Conservation (phyloP, 2,888 invertebrate species). For the Dromius quadrimaculatus region DNA sequence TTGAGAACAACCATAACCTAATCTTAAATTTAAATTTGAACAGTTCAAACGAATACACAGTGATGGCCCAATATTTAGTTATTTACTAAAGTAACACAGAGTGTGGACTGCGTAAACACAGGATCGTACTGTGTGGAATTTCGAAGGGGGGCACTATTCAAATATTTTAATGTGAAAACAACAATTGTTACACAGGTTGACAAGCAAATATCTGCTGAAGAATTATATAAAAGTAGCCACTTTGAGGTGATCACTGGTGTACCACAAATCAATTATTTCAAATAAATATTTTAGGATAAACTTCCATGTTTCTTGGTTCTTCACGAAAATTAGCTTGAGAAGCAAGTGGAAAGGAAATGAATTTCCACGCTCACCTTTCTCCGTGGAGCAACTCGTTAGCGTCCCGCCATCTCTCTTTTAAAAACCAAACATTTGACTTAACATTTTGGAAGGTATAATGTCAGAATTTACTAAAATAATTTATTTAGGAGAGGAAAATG, state of each 20-base stretch:
- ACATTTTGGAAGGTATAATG: conserved; percentile 65
- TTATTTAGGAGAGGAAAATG: conserved; percentile 67
- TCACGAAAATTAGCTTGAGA: too few relatives aligned
- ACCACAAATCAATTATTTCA: too few relatives aligned
- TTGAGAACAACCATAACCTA: conserved; percentile 65
- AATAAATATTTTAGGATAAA: too few relatives aligned
- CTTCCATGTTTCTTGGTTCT: too few relatives aligned
- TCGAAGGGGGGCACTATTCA: conserved; percentile 38
- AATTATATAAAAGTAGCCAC: neutral
- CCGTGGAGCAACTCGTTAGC: conserved; percentile 18
- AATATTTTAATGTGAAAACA: conserved; percentile 43
- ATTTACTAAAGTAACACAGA: conserved; percentile 66
- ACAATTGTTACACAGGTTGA: conserved; percentile 31
- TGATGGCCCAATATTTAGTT: conserved; percentile 68
- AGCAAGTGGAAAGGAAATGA: too few relatives aligned
- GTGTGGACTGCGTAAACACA: conserved; percentile 67
- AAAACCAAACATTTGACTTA: conserved; percentile 65
- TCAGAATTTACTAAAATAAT: conserved; percentile 68
- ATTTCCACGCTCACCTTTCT: too few relatives aligned
- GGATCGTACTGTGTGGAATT: conserved; percentile 62
- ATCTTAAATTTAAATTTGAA: conserved; percentile 69
- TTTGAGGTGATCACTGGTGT: too few relatives aligned
- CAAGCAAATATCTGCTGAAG: neutral
- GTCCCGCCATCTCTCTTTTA: conserved; percentile 36
- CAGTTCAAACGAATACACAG: conserved; percentile 65